Percentiles rank a stretch among this genome's conserved stretches.
These are phyloP conservation scores for Rhadinocentrus ornatus DNA, from an alignment of 2,797 vertebrate species.

Conservation along the genomic window DNA sequence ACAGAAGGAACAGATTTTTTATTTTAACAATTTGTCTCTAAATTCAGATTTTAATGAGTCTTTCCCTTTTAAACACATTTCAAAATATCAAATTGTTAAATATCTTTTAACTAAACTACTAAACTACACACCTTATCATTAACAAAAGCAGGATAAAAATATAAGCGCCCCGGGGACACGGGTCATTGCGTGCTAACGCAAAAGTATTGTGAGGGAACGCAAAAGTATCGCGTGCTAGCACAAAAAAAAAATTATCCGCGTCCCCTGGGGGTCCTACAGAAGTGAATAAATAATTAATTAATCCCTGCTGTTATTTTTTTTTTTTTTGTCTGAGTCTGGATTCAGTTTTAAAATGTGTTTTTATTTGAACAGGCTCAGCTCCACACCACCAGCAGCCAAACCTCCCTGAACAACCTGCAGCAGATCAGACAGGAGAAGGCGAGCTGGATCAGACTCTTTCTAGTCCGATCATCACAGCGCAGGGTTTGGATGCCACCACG, in stretches of 20 bases:
- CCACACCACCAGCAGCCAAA: conserved; percentile 58
- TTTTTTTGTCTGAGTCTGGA: conserved; percentile 32
- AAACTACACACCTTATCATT: not conserved
- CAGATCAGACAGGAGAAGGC: conserved; percentile 43
- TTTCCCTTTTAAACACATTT: not conserved
- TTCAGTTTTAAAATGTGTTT: conserved; percentile 35
- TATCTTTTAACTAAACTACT: not conserved
- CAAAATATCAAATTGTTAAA: not conserved
- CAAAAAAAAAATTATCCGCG: too few relatives aligned
- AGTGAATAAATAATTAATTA: conserved; percentile 12
- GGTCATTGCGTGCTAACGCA: too few relatives aligned
- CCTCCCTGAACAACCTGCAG: conserved; percentile 39
- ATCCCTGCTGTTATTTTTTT: conserved; percentile 14
- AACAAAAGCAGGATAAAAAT: not conserved
- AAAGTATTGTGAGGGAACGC: too few relatives aligned
- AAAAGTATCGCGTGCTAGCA: too few relatives aligned
- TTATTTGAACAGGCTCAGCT: conserved; percentile 63
- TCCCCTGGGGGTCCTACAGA: too few relatives aligned
- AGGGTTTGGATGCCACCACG: conserved; percentile 50
- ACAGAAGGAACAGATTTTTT: not conserved
- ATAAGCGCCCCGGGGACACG: too few relatives aligned
- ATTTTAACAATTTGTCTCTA: conserved; percentile 7
- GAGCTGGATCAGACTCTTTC: conserved; percentile 61
- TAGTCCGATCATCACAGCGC: conserved; percentile 56
- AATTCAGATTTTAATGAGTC: not conserved